Evolutionary conservation across 2,797 vertebrate species (phyloP).

Genomic region (Spea hammondii): DNA sequence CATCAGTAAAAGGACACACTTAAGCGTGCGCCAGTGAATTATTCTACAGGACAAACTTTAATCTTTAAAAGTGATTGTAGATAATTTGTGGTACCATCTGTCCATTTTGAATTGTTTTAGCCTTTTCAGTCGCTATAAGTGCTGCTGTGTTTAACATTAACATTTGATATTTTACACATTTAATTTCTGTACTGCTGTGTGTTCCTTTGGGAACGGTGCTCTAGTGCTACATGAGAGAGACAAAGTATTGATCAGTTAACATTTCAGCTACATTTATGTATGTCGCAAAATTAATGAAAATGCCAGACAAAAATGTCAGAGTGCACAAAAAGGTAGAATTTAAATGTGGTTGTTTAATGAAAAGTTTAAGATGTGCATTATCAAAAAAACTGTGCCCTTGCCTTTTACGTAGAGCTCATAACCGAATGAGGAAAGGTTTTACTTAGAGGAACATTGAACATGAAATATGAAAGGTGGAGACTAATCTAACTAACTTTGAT

Average conservation of each 20-base stretch:
- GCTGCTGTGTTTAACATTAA: conserved; percentile 81
- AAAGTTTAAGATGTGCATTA: conserved; percentile 75
- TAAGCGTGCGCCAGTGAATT: conserved; percentile 76
- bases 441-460: conserved; percentile 64
- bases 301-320: conserved; percentile 88
- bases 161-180: conserved; percentile 93
- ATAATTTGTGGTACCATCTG: conserved; percentile 86
- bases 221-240: conserved; percentile 76
- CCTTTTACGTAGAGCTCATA: conserved; percentile 65
- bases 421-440: conserved; percentile 65
- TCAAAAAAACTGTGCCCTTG: conserved; percentile 69
- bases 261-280: conserved; percentile 85
- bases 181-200: conserved; percentile 81
- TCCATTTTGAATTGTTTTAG: conserved; percentile 78
- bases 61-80: conserved; percentile 86
- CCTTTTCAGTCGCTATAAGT: conserved; percentile 81
- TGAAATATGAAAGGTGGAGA: conserved; percentile 60
- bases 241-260: conserved; percentile 98
- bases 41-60: conserved; percentile 83
- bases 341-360: conserved; percentile 78
- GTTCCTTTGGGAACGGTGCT: conserved; percentile 71
- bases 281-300: conserved; percentile 87
- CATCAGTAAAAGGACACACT: conserved; percentile 84
- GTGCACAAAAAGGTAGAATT: conserved; percentile 80
- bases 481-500: conserved; percentile 58